Percentiles rank a stretch among this genome's conserved stretches.
phyloP scores from a whole-genome alignment of 2,888 invertebrate genomes.

The Drosophila nigricruria region DNA sequence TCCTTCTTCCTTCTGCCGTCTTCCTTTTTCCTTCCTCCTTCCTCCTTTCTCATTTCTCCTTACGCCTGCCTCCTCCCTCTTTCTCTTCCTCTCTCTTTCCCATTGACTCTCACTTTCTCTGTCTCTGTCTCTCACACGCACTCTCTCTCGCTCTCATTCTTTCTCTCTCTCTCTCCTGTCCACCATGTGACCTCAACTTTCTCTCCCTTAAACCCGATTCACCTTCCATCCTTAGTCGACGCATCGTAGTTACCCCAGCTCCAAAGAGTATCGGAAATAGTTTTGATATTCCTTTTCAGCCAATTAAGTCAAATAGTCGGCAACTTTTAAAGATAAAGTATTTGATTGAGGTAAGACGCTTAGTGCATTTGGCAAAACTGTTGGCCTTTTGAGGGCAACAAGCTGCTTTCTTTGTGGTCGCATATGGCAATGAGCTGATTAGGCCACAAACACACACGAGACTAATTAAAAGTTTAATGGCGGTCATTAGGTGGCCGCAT shows the following conservation, averaged over 20 bases:
- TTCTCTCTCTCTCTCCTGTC: background rate
- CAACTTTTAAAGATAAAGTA: background rate
- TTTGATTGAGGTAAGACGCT: background rate
- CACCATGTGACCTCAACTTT: too few species aligned
- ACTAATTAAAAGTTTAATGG: conserved; percentile 59
- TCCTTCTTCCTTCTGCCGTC: too few species aligned
- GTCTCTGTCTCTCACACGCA: background rate
- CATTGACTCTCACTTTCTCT: background rate
- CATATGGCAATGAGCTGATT: conserved; percentile 38
- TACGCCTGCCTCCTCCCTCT: background rate
- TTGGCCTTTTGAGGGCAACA: background rate
- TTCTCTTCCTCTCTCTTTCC: background rate
- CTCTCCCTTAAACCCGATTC: background rate
- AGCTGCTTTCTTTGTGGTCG: background rate
- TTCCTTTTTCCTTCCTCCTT: background rate
- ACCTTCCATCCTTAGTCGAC: background rate
- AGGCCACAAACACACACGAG: conserved; percentile 28
- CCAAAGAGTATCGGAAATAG: background rate
- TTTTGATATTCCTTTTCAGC: background rate
- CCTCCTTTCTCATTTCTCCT: background rate
- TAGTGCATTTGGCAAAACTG: background rate
- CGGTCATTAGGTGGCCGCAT: conserved; percentile 39
- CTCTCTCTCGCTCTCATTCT: background rate
- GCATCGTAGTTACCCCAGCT: background rate
- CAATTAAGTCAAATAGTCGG: background rate